phyloP scores from a whole-genome alignment of 2,797 vertebrate species.

The Notolabrus celidotus region DNA sequence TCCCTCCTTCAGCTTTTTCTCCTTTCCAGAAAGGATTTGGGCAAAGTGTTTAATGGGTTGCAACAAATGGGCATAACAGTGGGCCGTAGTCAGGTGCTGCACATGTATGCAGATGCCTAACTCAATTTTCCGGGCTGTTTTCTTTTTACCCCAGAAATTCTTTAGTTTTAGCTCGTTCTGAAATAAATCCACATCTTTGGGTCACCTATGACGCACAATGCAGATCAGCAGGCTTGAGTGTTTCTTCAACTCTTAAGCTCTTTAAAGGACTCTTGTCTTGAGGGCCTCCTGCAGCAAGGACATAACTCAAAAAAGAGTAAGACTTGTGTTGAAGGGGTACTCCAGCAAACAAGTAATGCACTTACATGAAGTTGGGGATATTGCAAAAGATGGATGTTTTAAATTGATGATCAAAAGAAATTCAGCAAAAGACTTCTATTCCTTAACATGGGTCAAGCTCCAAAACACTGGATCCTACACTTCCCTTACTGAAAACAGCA shows the following conservation, averaged over 20 bases:
- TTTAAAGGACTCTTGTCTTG: slow-evolving; percentile 45
- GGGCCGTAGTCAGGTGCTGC: slow-evolving; percentile 42
- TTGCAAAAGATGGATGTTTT: neutral
- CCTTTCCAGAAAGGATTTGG: slow-evolving; percentile 63
- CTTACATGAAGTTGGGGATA: neutral
- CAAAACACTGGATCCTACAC: neutral
- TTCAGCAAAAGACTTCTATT: neutral
- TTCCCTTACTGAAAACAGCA: neutral
- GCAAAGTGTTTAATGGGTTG: slow-evolving; percentile 71
- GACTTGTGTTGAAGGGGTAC: neutral
- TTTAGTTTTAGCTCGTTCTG: neutral
- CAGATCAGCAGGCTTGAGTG: slow-evolving; percentile 13
- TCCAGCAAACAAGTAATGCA: neutral
- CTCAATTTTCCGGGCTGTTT: slow-evolving; percentile 22
- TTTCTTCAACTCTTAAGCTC: slow-evolving; percentile 36
- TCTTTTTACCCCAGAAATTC: slow-evolving; percentile 2
- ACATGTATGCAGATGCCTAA: slow-evolving; percentile 37
- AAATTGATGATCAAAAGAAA: neutral
- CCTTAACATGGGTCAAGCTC: neutral
- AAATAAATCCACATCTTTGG: neutral
- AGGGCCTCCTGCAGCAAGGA: slow-evolving; percentile 17
- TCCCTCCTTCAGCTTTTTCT: slow-evolving; percentile 51
- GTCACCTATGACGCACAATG: neutral
- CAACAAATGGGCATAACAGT: slow-evolving; percentile 61
- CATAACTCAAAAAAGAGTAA: slow-evolving; percentile 1